Evolutionary conservation across 2,888 invertebrate genomes (phyloP), one percentile per base, ranked within the genome.

Genomic region (Belgica antarctica): DNA sequence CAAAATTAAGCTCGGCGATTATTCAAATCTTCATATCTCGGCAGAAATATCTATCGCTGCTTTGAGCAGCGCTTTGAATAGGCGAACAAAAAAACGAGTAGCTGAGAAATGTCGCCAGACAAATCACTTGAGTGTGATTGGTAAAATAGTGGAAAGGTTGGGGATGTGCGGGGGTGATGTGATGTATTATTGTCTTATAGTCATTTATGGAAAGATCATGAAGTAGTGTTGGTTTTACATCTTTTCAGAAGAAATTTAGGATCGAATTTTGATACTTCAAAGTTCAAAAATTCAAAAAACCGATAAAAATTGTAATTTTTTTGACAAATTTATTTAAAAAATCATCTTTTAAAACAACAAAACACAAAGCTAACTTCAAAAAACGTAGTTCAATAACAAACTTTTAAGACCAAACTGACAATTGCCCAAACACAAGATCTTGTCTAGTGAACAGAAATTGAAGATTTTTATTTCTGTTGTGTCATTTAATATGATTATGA

Each of bases 101-200:
- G 62, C 62, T 31, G 62, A 31, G 25, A 62, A 62, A 62, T 62
- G 62, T 62, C 62, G 62, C 62, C 62, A 62, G 62, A 62, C 62
- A 62, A 62, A 62, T 62, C 62, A 62, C 62, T 62, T 62, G 62
- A 36, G 36, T 34, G 62, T 34, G 36, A 62, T 61, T 61, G 61
- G 61, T 28, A 28, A 25, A 61, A 15, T 12, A 17, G 7, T 47
- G n/a, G 15, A 47, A 12, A 12, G 12, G 15, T 12, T 7, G 19
- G 24, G 10, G 12, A 46, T 7, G 12, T 7, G 46, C 12, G 12
- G 17, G 12, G 4, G 8, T 46, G 4, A n/a, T 7, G 15, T 46
- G n/a, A n/a, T n/a, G n/a, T n/a, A n/a, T n/a, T n/a, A n/a, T n/a
- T n/a, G n/a, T n/a, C n/a, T n/a, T n/a, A n/a, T n/a, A n/a, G n/a